Base-by-base conservation (phyloP, 1,140 invertebrate genomes). In the Phortica variegata region DNA sequence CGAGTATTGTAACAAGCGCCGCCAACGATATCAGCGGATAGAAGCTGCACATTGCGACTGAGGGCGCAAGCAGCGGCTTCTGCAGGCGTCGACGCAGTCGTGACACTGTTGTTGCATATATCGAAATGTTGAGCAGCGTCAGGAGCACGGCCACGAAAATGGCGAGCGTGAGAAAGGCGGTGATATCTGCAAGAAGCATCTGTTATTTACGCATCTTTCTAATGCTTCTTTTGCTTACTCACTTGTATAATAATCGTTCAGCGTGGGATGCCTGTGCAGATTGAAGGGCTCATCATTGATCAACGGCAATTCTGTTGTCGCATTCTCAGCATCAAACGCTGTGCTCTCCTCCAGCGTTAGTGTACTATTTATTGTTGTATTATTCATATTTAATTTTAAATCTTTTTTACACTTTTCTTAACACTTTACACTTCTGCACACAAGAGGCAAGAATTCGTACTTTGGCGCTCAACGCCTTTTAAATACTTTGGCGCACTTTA, bases 11-110 rank as follows among this genome's bases (percentile, higher is more conserved):
- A 0, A 65, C 49, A 34, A 75, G 19, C 1, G 72, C 72, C 0
- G 65, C 65, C 36, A 74, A 7, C 18, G 68, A 69, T 15, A 75
- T 68, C 7, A 75, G 46, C 32, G 72, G 72, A 56, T 75, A 75
- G 5, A 74, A 15, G 2, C 54, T 63, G 33, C 65, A 63, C 54
- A 75, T 56, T 2, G 56, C 21, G 29, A 72, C 65, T 2, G 71
- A 70, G 5, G 61, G 66, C 3, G 17, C 23, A 8, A 54, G 34
- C 10, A 63, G 52, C 3, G 56, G 51, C 16, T 54, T 56, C 26
- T 52, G 53, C 1, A 74, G 47, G 43, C 71, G 61, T 1, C 60
- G 59, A 23, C 60, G 42, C 39, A 74, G 15, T 18, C 62, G 54
- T 3, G 61, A 55, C 3, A 58, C 54, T 1, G 71, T 74, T 9